A percentile compares a stretch with the other conserved stretches of the same genome.
These are phyloP conservation scores for Struthio camelus DNA, from an alignment of 2,113 vertebrate species.

Conservation along the genomic window DNA sequence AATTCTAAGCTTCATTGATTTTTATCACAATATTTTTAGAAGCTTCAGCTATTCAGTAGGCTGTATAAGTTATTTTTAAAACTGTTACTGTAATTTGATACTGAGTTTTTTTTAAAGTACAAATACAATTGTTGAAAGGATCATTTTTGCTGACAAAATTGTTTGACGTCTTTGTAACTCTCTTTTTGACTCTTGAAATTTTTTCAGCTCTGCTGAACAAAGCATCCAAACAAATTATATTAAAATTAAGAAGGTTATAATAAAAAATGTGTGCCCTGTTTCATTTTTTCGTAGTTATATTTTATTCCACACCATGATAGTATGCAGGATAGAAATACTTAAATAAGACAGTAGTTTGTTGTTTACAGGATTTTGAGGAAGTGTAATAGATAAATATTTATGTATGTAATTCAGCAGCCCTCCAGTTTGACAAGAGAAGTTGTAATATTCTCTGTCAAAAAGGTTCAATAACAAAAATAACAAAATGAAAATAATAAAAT, in stretches of 20 bases:
- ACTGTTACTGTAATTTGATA: constrained; percentile 60
- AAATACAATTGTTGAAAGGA: constrained; percentile 31
- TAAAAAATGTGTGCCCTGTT: not conserved
- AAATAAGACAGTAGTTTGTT: not conserved
- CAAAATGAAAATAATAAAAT: not conserved
- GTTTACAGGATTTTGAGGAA: not conserved
- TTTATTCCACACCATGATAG: not conserved
- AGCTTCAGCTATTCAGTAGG: constrained; percentile 62
- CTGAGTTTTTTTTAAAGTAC: not conserved
- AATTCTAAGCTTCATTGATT: constrained; percentile 73
- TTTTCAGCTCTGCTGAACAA: constrained; percentile 22
- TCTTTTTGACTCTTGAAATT: not conserved
- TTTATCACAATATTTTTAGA: constrained; percentile 73
- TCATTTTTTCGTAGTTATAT: not conserved
- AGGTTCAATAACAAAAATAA: not conserved
- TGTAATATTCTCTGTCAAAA: not conserved
- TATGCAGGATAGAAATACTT: not conserved
- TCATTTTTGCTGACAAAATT: not conserved
- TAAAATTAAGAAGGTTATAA: not conserved
- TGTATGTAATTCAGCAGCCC: not conserved
- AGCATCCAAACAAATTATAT: constrained; percentile 22
- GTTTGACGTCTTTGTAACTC: not conserved
- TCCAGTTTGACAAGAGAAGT: not conserved
- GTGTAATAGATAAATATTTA: not conserved
- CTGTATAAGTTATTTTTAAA: constrained; percentile 42